Base-by-base conservation (phyloP, 2,797 vertebrate species). In the Huso huso region DNA sequence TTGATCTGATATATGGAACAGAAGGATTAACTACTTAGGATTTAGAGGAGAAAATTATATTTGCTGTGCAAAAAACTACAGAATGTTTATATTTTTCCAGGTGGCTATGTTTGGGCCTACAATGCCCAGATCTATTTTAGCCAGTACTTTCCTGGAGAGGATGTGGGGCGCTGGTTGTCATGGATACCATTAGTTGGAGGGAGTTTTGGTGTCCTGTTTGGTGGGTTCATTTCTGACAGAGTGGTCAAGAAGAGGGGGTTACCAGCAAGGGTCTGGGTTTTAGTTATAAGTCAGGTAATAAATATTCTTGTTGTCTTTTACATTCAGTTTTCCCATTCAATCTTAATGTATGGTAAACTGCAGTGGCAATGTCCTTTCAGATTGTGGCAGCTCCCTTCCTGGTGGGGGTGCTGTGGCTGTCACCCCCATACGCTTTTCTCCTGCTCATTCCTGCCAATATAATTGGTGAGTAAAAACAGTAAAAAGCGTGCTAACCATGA, bases 61-160 rank as follows among this genome's bases (percentile, higher is more conserved):
- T 53, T 53, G 8, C 51, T 53, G 51, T 12, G 8, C 11, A 52
- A 11, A 52, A 7, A 52, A 7, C 10, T 52, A 7, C 51, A 52
- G 10, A 18, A 18, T 18, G 15, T 18, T 18, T 59, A 37, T 13
- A 8, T 48, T 3, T 51, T 59, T 59, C 57, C 49, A 69, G 68
- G 63, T 9, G 68, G 68, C 1, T 69, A 69, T 13, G 68, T 69
- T n/a, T 69, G 68, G 68, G 68, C 68, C 49, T 69, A 69, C 62
- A 69, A 69, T 6, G 57, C 62, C 48, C 68, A 69, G 12, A 23
- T 50, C 12, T 69, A 65, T 57, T 69, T 69, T 48, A 69, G 59
- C 11, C 15, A 64, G 50, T 69, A 69, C 51, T 60, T 60, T n/a
- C 57, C 49, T 0, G 37, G 8, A 8, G 62, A 49, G 18, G 68